Conservation (phyloP, 2,888 invertebrate species). For the Hoplodrina ambigua region DNA sequence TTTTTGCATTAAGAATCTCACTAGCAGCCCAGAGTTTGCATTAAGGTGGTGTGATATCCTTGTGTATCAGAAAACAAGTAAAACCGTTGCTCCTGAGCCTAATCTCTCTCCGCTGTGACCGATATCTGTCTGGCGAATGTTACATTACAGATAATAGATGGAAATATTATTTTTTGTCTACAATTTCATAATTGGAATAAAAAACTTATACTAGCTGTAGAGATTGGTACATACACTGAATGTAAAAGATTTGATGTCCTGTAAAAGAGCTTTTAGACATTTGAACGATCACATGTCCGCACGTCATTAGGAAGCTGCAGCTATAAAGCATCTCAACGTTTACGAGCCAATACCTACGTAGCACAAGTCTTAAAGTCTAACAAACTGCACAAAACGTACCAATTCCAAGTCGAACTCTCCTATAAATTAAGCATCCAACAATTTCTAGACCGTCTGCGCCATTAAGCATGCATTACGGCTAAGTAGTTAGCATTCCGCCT, state of each 20-base stretch:
- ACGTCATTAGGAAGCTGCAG: conserved; percentile 5
- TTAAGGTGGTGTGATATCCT: too few species aligned
- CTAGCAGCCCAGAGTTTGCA: too few species aligned
- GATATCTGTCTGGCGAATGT: too few species aligned
- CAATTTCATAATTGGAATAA: too few species aligned
- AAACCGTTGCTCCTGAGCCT: too few species aligned
- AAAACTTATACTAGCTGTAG: not conserved
- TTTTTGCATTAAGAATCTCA: too few species aligned
- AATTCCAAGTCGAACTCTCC: conserved; percentile 11
- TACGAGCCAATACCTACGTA: not conserved
- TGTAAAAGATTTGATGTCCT: not conserved
- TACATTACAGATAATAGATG: too few species aligned
- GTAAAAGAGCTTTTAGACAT: not conserved
- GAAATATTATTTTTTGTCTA: too few species aligned
- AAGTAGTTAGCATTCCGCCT: conserved; percentile 36
- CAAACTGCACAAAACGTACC: conserved; percentile 23
- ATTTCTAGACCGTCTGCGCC: conserved; percentile 17
- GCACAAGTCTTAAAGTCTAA: conserved; percentile 10
- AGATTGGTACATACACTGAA: not conserved
- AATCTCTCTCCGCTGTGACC: too few species aligned
- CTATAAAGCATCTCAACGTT: conserved; percentile 18
- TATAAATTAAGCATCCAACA: conserved; percentile 43
- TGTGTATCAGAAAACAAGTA: too few species aligned
- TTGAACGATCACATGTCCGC: conserved; percentile 7
- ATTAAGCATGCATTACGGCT: conserved; percentile 41